Conservation (phyloP, 1,140 invertebrate species). For the Drosophila carrolli region DNA sequence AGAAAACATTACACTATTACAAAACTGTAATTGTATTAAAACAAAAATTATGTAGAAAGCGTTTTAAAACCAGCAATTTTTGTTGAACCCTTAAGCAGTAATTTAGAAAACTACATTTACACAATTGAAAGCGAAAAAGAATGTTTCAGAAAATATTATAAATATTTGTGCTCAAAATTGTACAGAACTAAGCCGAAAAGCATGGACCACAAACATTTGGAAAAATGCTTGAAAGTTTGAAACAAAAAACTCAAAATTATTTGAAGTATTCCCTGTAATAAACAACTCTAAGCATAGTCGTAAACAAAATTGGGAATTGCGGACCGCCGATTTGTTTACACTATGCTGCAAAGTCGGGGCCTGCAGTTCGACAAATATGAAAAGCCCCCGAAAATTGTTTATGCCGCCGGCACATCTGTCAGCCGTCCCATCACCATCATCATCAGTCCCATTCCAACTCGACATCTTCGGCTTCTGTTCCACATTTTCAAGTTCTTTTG, state of each 20-base stretch:
- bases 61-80: no score
- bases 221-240: conserved; percentile 5
- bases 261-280: conserved; percentile 44
- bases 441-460: conserved; percentile 12
- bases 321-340: conserved; percentile 59
- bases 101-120: not conserved
- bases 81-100: no score
- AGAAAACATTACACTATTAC: no score
- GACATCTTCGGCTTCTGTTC: conserved; percentile 43
- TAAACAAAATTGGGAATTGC: conserved; percentile 51
- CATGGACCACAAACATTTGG: not conserved
- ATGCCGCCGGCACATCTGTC: conserved; percentile 74
- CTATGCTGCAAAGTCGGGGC: conserved; percentile 39
- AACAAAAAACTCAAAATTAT: conserved; percentile 14
- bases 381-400: conserved; percentile 63
- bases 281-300: conserved; percentile 34
- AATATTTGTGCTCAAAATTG: conserved; percentile 3
- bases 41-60: no score
- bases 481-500: conserved; percentile 56
- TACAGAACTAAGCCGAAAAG: not conserved
- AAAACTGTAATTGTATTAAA: no score
- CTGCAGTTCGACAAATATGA: conserved; percentile 57
- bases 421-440: conserved; percentile 67
- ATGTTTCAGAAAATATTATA: not conserved
- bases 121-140: not conserved